Evolutionary conservation across 2,888 invertebrate genomes (phyloP).

Genomic region (Blera fallax): DNA sequence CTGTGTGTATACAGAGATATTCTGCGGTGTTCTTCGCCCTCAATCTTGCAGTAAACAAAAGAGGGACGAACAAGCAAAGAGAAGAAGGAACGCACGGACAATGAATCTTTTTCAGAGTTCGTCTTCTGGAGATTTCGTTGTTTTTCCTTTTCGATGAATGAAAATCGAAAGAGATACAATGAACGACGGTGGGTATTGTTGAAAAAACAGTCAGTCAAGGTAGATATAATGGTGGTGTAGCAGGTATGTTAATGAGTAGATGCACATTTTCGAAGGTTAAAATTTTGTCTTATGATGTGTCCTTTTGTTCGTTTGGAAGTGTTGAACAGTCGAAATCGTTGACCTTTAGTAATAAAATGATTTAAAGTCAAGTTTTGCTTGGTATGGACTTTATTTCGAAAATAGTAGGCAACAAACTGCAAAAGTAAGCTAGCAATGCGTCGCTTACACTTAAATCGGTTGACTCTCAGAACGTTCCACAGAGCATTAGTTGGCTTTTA

Average conservation of each 20-base stretch:
- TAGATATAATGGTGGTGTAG: neutral
- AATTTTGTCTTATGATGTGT: neutral
- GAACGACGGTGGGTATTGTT: neutral
- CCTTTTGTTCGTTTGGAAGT: neutral
- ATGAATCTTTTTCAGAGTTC: constrained; percentile 21
- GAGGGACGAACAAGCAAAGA: neutral
- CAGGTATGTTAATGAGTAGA: neutral
- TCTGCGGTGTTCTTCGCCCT: constrained; percentile 23
- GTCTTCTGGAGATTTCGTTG: neutral
- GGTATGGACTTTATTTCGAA: neutral
- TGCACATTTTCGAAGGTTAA: neutral
- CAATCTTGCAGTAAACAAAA: constrained; percentile 12
- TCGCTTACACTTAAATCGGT: no score
- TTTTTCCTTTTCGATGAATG: neutral
- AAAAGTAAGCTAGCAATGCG: no score
- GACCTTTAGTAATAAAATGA: neutral
- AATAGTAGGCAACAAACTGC: no score
- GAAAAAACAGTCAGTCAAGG: neutral
- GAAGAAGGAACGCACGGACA: constrained; percentile 7
- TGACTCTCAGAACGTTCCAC: no score
- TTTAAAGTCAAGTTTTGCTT: neutral
- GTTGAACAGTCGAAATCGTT: neutral
- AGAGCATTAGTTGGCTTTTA: no score
- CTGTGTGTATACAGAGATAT: neutral
- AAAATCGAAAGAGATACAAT: neutral